A percentile compares a stretch with the other conserved stretches of the same genome.
phyloP scores from a whole-genome alignment of 2,888 invertebrate species.

The Dilophus febrilis region DNA sequence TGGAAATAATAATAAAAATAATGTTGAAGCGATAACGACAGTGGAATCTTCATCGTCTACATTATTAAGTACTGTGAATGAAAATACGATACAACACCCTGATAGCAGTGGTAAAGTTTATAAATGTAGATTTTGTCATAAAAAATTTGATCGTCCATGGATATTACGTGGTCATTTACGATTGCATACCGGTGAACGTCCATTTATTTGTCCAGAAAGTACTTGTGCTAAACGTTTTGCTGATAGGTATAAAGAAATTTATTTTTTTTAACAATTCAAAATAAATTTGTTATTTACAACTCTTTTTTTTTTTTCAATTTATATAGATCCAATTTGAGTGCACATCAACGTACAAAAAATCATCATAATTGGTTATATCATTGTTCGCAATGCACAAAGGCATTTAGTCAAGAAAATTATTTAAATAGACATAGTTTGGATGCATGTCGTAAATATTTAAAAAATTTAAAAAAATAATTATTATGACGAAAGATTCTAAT shows the following conservation, averaged over 20 bases:
- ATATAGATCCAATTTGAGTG: conserved; percentile 52
- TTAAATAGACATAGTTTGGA: conserved; percentile 44
- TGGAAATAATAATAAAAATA: too few species aligned
- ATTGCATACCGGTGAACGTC: conserved; percentile 51
- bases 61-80: conserved; percentile 10
- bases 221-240: conserved; percentile 47
- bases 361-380: conserved; percentile 54
- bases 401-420: conserved; percentile 49
- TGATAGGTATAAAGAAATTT: conserved; percentile 34
- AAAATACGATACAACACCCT: conserved; percentile 6
- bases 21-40: too few species aligned
- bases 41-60: conserved; percentile 10
- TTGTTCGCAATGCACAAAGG: conserved; percentile 46
- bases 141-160: conserved; percentile 52
- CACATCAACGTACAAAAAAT: conserved; percentile 51
- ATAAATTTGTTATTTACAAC: too few species aligned
- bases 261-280: not conserved
- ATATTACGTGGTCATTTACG: conserved; percentile 49
- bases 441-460: conserved; percentile 42
- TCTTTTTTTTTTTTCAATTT: not conserved
- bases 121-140: conserved; percentile 33
- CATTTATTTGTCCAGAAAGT: conserved; percentile 43
- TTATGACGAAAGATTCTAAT: too few species aligned
- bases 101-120: too few species aligned
- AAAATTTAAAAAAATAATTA: conserved; percentile 12